phyloP scores from a whole-genome alignment of 1,140 invertebrate species.

The Drosophila lacteicornis region DNA sequence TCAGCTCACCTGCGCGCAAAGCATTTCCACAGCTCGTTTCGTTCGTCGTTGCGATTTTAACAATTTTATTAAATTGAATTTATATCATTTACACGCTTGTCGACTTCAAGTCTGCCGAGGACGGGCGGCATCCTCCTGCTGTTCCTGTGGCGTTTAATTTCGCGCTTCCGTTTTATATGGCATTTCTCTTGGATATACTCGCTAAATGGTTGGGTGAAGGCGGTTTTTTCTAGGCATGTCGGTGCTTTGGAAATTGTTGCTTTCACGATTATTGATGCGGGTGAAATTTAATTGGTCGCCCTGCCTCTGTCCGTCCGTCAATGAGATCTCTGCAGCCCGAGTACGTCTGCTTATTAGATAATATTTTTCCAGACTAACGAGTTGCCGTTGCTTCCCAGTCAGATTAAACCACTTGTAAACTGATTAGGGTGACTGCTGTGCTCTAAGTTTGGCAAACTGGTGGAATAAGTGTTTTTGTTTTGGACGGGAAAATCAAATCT shows the following conservation, averaged over 20 bases:
- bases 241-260: slow-evolving; percentile 68
- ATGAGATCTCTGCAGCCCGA: slow-evolving; percentile 21
- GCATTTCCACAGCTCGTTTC: slow-evolving; percentile 75
- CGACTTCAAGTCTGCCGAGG: slow-evolving; percentile 71
- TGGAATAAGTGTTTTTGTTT: neutral
- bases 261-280: slow-evolving; percentile 83
- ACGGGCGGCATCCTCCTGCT: slow-evolving; percentile 8
- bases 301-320: slow-evolving; percentile 1
- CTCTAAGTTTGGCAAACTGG: slow-evolving; percentile 12
- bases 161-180: slow-evolving; percentile 70
- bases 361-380: slow-evolving; percentile 64
- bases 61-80: slow-evolving; percentile 85
- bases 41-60: slow-evolving; percentile 81
- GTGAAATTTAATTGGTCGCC: slow-evolving; percentile 81
- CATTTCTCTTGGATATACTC: slow-evolving; percentile 51
- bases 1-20: slow-evolving; percentile 83
- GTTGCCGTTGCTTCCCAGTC: slow-evolving; percentile 30
- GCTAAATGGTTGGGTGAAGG: slow-evolving; percentile 7
- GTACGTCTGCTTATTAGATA: slow-evolving; percentile 57
- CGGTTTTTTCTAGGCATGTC: slow-evolving; percentile 46
- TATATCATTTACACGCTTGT: slow-evolving; percentile 85
- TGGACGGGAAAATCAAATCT: neutral
- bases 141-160: slow-evolving; percentile 61
- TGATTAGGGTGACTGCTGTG: neutral
- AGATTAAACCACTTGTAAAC: slow-evolving; percentile 33